Evolutionary conservation across 2,797 vertebrate species (phyloP).

Genomic region (Crax fasciolata): DNA sequence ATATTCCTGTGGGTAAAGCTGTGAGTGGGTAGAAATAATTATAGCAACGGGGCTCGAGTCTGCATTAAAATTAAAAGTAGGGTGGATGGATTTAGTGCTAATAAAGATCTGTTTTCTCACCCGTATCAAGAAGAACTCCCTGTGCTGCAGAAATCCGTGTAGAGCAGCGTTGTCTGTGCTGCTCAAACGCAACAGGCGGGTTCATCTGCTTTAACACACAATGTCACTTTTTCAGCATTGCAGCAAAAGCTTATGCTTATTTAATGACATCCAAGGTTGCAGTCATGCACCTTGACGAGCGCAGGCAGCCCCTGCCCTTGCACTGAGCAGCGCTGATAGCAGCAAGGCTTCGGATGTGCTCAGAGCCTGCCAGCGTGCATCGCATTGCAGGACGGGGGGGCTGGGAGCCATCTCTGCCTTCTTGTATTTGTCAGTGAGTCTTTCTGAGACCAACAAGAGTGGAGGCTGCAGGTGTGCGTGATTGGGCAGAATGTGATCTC

Average conservation of each 20-base stretch:
- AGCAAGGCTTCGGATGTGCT: not conserved
- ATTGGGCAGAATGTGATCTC: not conserved
- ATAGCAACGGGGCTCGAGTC: not conserved
- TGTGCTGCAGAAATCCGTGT: not conserved
- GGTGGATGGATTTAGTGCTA: not conserved
- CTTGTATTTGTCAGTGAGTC: not conserved
- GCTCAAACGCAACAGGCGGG: not conserved
- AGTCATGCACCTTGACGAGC: constrained; percentile 29
- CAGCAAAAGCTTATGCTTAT: constrained; percentile 65
- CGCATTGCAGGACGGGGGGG: not conserved
- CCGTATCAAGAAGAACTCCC: not conserved
- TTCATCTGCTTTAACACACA: constrained; percentile 1
- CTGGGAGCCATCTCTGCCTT: not conserved
- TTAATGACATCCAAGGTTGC: constrained; percentile 48
- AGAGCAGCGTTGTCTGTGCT: not conserved
- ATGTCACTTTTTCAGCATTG: constrained; percentile 62
- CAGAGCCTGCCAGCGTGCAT: not conserved
- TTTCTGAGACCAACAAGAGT: not conserved
- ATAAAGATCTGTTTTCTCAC: not conserved
- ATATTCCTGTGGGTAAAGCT: not conserved
- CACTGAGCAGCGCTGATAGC: not conserved
- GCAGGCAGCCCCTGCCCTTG: constrained; percentile 29
- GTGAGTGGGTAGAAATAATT: not conserved
- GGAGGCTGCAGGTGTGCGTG: not conserved
- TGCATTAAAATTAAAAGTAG: not conserved